Evolutionary conservation across 2,113 vertebrate species (phyloP), one percentile per base, ranked within the genome.

Genomic region (Chaenocephalus aceratus): DNA sequence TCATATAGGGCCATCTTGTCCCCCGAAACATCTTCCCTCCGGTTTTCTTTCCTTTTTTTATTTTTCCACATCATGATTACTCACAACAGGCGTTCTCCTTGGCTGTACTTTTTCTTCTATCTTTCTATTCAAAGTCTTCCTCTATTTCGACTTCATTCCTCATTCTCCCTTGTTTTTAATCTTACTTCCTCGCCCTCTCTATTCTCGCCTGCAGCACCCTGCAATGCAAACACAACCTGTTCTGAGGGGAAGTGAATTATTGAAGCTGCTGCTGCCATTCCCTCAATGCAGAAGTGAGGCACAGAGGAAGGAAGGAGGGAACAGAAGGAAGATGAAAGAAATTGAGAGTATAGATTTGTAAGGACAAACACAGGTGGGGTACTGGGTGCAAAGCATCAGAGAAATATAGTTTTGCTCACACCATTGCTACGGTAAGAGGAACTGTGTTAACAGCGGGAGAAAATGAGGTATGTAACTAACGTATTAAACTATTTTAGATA

Each of bases 191-290:
- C 68, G 60, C 74, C 89, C 90, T 91, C 89, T 89, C 86, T 86
- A 74, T 92, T 92, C 90, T 77, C 51, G 83, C 89, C 91, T 77
- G 86, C 83, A 90, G 91, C 93, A 48, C 87, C 90, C 86, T 86
- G 75, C 89, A 90, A 92, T 90, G 90, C 91, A 92, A 94, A 93
- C 93, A 92, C 89, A 92, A 90, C 91, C 89, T 92, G 91, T 89
- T 91, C 90, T 68, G 84, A 86, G 85, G 87, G 78, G 77, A 80
- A 87, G 88, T 93, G 89, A 93, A 93, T 93, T 90, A 93, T 94
- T 92, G 90, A 93, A 93, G 84, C 66, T 10, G 44, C 71, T 73
- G 89, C 82, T 80, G 89, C 87, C 80, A 66, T 89, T 89, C 86
- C 87, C 89, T 85, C 62, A 67, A 85, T 81, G 88, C 76, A 77